Evolutionary conservation across 2,888 invertebrate species (phyloP).

Genomic region (Enoplolaimus lenunculus): DNA sequence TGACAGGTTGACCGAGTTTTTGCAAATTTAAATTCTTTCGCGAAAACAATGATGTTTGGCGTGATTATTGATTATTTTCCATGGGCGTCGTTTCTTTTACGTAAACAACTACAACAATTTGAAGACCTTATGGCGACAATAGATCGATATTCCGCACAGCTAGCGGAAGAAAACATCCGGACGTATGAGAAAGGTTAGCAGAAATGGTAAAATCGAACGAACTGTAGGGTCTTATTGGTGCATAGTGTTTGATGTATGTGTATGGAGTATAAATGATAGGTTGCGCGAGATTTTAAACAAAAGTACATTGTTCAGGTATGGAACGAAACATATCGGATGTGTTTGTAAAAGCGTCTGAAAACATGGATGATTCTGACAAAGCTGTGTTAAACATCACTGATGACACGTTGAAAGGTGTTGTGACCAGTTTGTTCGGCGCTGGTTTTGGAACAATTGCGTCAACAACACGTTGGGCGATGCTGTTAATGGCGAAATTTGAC

Average conservation of each 20-base stretch:
- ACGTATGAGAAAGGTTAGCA: no score
- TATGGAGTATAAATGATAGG: no score
- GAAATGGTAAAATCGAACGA: no score
- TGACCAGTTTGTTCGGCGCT: conserved; percentile 20
- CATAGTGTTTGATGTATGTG: no score
- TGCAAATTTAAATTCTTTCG: conserved; percentile 8
- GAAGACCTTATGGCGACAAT: background rate
- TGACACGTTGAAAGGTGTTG: background rate
- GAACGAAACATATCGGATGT: no score
- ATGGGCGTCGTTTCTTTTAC: background rate
- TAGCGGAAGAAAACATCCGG: background rate
- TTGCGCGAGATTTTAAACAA: no score
- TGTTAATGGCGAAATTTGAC: conserved; percentile 14
- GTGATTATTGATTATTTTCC: conserved; percentile 20
- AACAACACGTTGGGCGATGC: conserved; percentile 18
- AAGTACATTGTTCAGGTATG: no score
- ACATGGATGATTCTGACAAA: conserved; percentile 11
- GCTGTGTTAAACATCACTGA: background rate
- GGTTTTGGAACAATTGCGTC: conserved; percentile 23
- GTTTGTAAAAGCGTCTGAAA: background rate
- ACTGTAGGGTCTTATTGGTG: no score
- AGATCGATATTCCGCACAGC: background rate
- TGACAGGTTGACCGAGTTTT: background rate
- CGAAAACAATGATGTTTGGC: conserved; percentile 20
- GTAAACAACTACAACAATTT: background rate